Evolutionary conservation across 2,888 invertebrate species (phyloP), one percentile per base, ranked within the genome.

Genomic region (Sussaba pulchella): DNA sequence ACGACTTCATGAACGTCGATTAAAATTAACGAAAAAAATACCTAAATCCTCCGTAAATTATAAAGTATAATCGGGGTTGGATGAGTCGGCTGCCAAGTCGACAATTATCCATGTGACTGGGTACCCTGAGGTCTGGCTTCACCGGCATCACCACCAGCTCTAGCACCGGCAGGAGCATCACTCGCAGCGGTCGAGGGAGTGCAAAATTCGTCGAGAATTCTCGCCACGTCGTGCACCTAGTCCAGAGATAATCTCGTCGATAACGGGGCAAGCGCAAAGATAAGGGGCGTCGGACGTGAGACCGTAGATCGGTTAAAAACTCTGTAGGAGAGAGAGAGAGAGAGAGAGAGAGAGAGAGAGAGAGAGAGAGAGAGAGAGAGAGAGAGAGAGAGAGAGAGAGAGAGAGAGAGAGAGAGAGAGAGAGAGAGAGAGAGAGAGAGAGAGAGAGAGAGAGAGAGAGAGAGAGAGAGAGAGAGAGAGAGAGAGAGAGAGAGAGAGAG

Each of bases 221-320:
- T 79, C 12, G 70, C 74, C 69, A 74, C 73, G 79, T 79, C 74
- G 70, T 79, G 39, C 43, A 71, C 66, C 67, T 45, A 45, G 59
- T 50, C 47, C 21, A 50, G 43, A 79, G 74, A 79, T 79, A 79
- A 79, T 74, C 70, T 70, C 57, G 59, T 66, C 79, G 79, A 79
- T 74, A 74, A 66, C 50, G 74, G 50, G 67, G 21, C 52, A 63
- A 67, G 47, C 43, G 21, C 36, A 24, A 17, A 39, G 61, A 24
- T 45, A 36, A n/a, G 57, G n/a, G 26, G 19, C 39, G 52, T 57
- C 24, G 52, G 52, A 36, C 41, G 66, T 47, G 36, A 41, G 66
- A 26, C 12, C 45, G 14, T 59, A 71, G 59, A 73, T n/a, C n/a
- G n/a, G n/a, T n/a, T n/a, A n/a, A n/a, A n/a, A n/a, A n/a, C n/a